A percentile compares a stretch with the other conserved stretches of the same genome.
phyloP scores from a whole-genome alignment of 2,888 invertebrate genomes.

The Dolichomitus sp. region DNA sequence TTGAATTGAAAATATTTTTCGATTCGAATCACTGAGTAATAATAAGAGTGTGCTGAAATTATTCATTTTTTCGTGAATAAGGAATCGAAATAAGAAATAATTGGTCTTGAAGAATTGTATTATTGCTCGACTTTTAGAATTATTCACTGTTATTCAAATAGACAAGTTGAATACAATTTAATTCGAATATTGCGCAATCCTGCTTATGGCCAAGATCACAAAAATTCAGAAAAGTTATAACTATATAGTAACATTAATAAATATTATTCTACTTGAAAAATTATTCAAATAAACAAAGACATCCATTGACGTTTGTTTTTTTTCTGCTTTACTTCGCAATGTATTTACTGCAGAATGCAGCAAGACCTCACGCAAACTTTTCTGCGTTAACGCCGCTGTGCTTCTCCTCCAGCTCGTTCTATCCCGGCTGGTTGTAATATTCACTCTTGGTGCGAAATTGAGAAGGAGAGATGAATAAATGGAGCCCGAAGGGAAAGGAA shows the following conservation, averaged over 20 bases:
- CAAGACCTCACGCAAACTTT: constrained; percentile 41
- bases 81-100: no score
- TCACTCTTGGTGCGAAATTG: constrained; percentile 47
- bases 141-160: no score
- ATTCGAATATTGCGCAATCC: no score
- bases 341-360: not conserved
- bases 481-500: constrained; percentile 48
- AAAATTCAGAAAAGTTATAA: not conserved
- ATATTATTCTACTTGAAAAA: not conserved
- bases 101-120: no score
- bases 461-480: constrained; percentile 62
- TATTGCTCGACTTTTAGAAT: no score
- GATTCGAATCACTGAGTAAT: no score
- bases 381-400: constrained; percentile 37
- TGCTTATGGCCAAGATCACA: no score
- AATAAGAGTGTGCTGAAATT: no score
- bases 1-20: no score
- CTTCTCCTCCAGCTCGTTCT: not conserved
- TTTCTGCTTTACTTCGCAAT: not conserved
- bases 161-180: no score
- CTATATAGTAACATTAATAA: not conserved
- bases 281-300: constrained; percentile 7
- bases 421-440: constrained; percentile 41
- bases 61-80: no score
- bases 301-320: not conserved